phyloP scores from a whole-genome alignment of 2,113 vertebrate species.

The Zosterops borbonicus region DNA sequence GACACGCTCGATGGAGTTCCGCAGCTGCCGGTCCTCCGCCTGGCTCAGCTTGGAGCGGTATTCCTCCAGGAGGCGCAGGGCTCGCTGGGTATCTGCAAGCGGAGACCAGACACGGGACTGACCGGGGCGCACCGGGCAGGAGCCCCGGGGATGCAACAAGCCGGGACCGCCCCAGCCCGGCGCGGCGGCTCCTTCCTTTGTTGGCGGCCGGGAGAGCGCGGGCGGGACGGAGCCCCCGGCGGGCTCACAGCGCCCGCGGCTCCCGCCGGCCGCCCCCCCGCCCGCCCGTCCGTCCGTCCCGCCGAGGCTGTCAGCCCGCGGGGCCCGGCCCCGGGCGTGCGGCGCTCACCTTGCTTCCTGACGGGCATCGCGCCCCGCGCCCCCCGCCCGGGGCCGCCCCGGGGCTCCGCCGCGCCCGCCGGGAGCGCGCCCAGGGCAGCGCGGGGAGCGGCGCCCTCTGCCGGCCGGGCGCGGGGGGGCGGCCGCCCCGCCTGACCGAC shows the following conservation, averaged over 20 bases:
- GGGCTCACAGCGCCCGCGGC: not conserved
- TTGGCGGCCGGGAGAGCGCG: not conserved
- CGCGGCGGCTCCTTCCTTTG: constrained; percentile 23
- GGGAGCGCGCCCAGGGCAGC: too few species aligned
- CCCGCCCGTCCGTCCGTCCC: not conserved
- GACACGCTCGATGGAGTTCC: constrained; percentile 92
- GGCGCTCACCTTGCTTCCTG: too few species aligned
- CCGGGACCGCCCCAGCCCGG: not conserved
- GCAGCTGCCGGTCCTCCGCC: constrained; percentile 89
- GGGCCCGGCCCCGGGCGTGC: not conserved
- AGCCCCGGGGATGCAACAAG: not conserved
- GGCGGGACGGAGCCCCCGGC: not conserved
- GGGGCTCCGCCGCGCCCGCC: too few species aligned
- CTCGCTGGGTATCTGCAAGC: constrained; percentile 89
- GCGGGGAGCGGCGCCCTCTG: too few species aligned
- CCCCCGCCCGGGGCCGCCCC: too few species aligned
- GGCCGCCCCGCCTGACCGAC: too few species aligned
- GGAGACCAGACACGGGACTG: constrained; percentile 2
- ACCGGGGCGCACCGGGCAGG: not conserved
- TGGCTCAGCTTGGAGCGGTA: constrained; percentile 89
- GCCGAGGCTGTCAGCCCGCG: not conserved
- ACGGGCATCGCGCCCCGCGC: too few species aligned
- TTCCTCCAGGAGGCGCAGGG: constrained; percentile 91
- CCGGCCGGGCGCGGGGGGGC: too few species aligned
- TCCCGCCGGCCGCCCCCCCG: not conserved